These are phyloP conservation scores for Myocastor coypus DNA, from an alignment of 2,113 vertebrate species.

Conservation along the genomic window DNA sequence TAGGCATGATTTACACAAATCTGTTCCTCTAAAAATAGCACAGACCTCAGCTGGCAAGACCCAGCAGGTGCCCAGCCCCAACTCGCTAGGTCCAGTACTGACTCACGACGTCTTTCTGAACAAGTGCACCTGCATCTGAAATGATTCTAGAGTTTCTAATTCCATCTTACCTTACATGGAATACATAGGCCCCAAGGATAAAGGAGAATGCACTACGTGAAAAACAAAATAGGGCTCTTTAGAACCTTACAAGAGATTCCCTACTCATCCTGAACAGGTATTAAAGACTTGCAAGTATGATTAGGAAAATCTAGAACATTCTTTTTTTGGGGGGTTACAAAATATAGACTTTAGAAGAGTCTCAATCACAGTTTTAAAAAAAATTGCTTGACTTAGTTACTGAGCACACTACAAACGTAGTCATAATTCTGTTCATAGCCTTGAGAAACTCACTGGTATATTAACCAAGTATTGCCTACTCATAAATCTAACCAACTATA, in stretches of 20 bases:
- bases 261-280: not conserved
- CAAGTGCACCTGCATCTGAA: too few species aligned
- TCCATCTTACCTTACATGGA: not conserved
- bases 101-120: too few species aligned
- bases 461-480: constrained; percentile 31
- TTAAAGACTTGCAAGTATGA: not conserved
- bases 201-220: not conserved
- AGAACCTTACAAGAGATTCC: not conserved
- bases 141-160: not conserved
- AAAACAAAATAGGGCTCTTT: constrained; percentile 11
- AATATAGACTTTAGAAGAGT: constrained; percentile 24
- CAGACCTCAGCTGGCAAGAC: not conserved
- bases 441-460: constrained; percentile 32
- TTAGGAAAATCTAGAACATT: not conserved
- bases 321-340: constrained; percentile 2
- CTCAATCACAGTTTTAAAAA: not conserved
- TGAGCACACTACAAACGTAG: constrained; percentile 32
- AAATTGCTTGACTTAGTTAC: constrained; percentile 18
- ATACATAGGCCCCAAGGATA: not conserved
- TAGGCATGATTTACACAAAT: constrained; percentile 60
- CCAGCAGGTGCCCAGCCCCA: not conserved
- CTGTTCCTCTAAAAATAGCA: constrained; percentile 49
- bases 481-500: not conserved
- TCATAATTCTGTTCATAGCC: not conserved
- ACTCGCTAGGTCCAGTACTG: not conserved